phyloP scores from a whole-genome alignment of 1,140 invertebrate species.

The Lysiphlebus fabarum region DNA sequence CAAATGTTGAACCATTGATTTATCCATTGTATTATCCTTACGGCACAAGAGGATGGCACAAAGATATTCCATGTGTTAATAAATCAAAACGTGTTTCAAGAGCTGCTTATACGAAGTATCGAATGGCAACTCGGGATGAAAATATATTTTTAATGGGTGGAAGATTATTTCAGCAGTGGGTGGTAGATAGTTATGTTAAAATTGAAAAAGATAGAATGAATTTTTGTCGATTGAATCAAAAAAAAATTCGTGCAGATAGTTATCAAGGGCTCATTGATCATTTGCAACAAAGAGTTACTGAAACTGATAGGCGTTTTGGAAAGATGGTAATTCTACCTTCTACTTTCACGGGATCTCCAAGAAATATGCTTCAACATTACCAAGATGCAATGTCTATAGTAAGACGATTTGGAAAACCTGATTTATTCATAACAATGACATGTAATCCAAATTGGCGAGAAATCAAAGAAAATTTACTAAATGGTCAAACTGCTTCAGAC shows the following conservation, averaged over 20 bases:
- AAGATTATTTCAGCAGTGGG: slow-evolving; percentile 3
- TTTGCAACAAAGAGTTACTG: neutral
- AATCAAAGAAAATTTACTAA: slow-evolving; percentile 4
- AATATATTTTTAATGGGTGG: slow-evolving; percentile 2
- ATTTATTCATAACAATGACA: slow-evolving; percentile 43
- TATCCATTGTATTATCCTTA: slow-evolving; percentile 21
- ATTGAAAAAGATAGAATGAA: slow-evolving; percentile 12
- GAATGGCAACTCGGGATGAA: slow-evolving; percentile 14
- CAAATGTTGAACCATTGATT: slow-evolving; percentile 18
- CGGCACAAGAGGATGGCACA: slow-evolving; percentile 20
- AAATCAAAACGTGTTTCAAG: slow-evolving; percentile 13
- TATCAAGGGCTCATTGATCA: slow-evolving; percentile 11
- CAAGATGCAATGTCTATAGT: slow-evolving; percentile 43
- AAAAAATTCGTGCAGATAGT: slow-evolving; percentile 7
- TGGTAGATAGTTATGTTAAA: slow-evolving; percentile 6
- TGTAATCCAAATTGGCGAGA: slow-evolving; percentile 6
- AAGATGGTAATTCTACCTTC: slow-evolving; percentile 10
- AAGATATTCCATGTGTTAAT: slow-evolving; percentile 14
- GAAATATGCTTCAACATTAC: slow-evolving; percentile 14
- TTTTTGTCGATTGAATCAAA: slow-evolving; percentile 3
- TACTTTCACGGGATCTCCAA: slow-evolving; percentile 9
- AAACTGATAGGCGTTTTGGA: neutral
- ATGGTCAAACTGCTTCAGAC: slow-evolving; percentile 2
- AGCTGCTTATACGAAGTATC: slow-evolving; percentile 20
- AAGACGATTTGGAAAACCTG: slow-evolving; percentile 42